Evolutionary conservation across 2,113 vertebrate genomes (phyloP).

Genomic region (Prietella phreatophila): DNA sequence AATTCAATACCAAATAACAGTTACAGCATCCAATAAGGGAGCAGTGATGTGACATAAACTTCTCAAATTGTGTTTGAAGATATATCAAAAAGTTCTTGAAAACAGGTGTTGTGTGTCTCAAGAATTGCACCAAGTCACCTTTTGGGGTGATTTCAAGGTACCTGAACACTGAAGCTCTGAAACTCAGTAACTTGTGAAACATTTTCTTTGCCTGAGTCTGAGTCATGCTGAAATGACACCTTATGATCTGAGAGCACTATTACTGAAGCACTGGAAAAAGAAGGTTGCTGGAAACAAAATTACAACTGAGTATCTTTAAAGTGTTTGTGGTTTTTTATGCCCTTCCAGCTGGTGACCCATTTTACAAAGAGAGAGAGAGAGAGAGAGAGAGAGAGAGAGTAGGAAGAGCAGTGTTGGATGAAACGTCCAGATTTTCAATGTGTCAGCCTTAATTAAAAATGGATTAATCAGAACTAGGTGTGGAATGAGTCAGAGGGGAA

Average conservation of each 20-base stretch:
- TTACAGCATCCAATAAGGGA: not conserved
- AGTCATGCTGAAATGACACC: slow-evolving; percentile 35
- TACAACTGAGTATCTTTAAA: not conserved
- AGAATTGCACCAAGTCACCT: slow-evolving; percentile 13
- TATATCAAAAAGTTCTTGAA: slow-evolving; percentile 4
- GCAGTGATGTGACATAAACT: not conserved
- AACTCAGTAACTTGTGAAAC: slow-evolving; percentile 30
- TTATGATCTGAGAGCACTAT: slow-evolving; percentile 33
- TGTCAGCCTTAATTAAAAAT: slow-evolving; percentile 52
- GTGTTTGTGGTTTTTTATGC: not conserved
- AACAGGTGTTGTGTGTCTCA: slow-evolving; percentile 6
- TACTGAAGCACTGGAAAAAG: slow-evolving; percentile 12
- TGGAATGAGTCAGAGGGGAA: slow-evolving; percentile 18
- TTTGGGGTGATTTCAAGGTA: slow-evolving; percentile 19
- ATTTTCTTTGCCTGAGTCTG: slow-evolving; percentile 7
- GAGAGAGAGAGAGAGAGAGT: not conserved
- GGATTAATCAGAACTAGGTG: slow-evolving; percentile 46
- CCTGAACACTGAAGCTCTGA: not conserved
- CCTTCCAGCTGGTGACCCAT: slow-evolving; percentile 5
- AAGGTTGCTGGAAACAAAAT: slow-evolving; percentile 17
- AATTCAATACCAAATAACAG: not conserved
- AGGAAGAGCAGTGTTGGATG: slow-evolving; percentile 2
- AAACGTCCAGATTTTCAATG: slow-evolving; percentile 51
- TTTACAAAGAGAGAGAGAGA: not conserved
- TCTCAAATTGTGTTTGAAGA: not conserved